Percentiles rank a stretch among this genome's conserved stretches.
These are phyloP conservation scores for Hyles lineata DNA, from an alignment of 2,888 invertebrate genomes.

Conservation along the genomic window DNA sequence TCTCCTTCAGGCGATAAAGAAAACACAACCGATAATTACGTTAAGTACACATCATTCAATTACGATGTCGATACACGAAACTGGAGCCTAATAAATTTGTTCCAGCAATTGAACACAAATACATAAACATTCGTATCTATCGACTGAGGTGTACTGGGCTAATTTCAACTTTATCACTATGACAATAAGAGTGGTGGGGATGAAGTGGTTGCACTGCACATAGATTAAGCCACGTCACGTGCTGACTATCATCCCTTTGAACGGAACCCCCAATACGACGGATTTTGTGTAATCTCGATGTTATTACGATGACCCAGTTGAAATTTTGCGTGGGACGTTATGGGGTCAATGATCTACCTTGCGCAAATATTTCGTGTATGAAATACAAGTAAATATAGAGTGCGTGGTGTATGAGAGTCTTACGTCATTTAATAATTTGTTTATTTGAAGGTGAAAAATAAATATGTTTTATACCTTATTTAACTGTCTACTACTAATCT, in stretches of 20 bases:
- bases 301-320: slow-evolving; percentile 46
- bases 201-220: slow-evolving; percentile 9
- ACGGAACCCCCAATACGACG: slow-evolving; percentile 31
- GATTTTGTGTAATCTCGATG: slow-evolving; percentile 40
- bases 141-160: background rate
- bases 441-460: no score
- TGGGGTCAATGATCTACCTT: slow-evolving; percentile 36
- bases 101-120: slow-evolving; percentile 25
- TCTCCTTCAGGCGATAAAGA: no score
- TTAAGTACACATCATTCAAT: slow-evolving; percentile 21
- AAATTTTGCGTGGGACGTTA: slow-evolving; percentile 36
- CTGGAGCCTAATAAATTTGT: slow-evolving; percentile 24
- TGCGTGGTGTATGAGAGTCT: background rate
- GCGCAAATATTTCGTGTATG: background rate
- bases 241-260: slow-evolving; percentile 33
- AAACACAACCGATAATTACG: slow-evolving; percentile 15
- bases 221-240: slow-evolving; percentile 37
- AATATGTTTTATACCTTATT: no score
- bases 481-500: no score
- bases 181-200: background rate
- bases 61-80: slow-evolving; percentile 25
- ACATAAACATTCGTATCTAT: slow-evolving; percentile 18
- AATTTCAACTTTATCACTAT: slow-evolving; percentile 10
- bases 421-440: background rate
- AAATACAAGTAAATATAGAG: background rate